phyloP scores from a whole-genome alignment of 2,888 invertebrate genomes.

The Cosmopolites sordidus region DNA sequence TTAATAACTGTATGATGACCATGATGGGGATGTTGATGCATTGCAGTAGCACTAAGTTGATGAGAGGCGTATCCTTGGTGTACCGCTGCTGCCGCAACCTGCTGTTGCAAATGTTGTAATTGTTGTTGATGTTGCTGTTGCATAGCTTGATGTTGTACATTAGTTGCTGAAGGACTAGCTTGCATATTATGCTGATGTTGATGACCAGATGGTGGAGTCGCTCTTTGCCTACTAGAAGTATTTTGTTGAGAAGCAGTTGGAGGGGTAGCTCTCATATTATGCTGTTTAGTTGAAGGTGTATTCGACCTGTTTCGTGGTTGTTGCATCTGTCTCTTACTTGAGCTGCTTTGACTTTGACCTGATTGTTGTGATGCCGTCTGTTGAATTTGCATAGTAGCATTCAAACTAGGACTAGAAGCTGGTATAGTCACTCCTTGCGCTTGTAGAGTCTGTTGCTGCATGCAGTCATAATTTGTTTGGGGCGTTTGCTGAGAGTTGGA shows the following conservation, averaged over 20 bases:
- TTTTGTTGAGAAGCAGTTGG: constrained; percentile 36
- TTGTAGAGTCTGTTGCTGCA: constrained; percentile 65
- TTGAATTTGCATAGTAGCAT: constrained; percentile 42
- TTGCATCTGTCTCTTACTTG: constrained; percentile 38
- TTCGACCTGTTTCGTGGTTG: constrained; percentile 40
- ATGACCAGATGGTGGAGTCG: constrained; percentile 42
- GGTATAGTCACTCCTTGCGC: constrained; percentile 43
- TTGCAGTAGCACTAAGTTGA: constrained; percentile 31
- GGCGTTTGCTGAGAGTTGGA: constrained; percentile 32
- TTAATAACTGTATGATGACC: constrained; percentile 47
- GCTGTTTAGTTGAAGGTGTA: constrained; percentile 42
- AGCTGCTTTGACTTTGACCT: constrained; percentile 30
- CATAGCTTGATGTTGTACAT: constrained; percentile 23
- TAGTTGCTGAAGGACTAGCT: constrained; percentile 42
- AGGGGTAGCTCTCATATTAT: constrained; percentile 30
- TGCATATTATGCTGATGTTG: constrained; percentile 44
- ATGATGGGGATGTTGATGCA: constrained; percentile 44
- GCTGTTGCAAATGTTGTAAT: constrained; percentile 45
- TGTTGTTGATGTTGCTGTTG: constrained; percentile 44
- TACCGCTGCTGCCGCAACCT: constrained; percentile 44
- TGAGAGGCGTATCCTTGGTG: constrained; percentile 41
- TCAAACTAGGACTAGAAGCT: constrained; percentile 46
- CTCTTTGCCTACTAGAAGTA: constrained; percentile 34
- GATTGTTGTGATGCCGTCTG: constrained; percentile 40
- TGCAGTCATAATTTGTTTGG: constrained; percentile 61